Evolutionary conservation across 2,797 vertebrate genomes (phyloP), one percentile per base, ranked within the genome.

Genomic region (Hephaestus fuliginosus): DNA sequence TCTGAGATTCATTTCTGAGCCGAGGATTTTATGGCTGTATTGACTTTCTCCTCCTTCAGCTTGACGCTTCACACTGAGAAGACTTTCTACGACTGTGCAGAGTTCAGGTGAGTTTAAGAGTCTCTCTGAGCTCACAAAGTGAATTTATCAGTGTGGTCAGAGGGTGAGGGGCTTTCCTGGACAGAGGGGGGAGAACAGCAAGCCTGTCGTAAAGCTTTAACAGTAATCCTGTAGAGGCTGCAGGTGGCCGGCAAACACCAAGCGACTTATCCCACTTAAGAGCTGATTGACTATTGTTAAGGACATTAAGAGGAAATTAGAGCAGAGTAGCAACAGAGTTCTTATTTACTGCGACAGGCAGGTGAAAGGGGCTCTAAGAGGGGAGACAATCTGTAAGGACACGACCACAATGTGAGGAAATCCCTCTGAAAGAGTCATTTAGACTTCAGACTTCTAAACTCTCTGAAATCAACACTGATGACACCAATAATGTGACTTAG

Each of bases 231-330:
- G 20, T 61, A 20, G 72, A 30, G 62, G 73, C 76, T 80, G 74
- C 86, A 89, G 85, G 80, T 89, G 86, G 79, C 78, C 73, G 12
- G 67, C 25, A 52, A 76, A 68, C 53, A 30, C 73, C 53, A 22
- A 56, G 67, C 8, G 39, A 67, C 81, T 93, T 76, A 92, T 90
- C 91, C 82, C 81, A 91, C 76, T 92, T 86, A 87, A 83, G 66
- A 86, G 49, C 67, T 57, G 60, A 90, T 33, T 80, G 82, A 76
- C 73, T 52, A 75, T 78, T 76, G 73, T 88, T 86, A 79, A 93
- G 71, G 80, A 60, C 83, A 76, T 92, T 90, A 89, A 69, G 62
- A 14, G 81, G 75, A 89, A 82, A 79, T 78, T 71, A 76, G 80
- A 62, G 73, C 60, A 82, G 79, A 82, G 49, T 43, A 63, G 62